phyloP scores from a whole-genome alignment of 1,140 invertebrate species.

The Tachypleus tridentatus region DNA sequence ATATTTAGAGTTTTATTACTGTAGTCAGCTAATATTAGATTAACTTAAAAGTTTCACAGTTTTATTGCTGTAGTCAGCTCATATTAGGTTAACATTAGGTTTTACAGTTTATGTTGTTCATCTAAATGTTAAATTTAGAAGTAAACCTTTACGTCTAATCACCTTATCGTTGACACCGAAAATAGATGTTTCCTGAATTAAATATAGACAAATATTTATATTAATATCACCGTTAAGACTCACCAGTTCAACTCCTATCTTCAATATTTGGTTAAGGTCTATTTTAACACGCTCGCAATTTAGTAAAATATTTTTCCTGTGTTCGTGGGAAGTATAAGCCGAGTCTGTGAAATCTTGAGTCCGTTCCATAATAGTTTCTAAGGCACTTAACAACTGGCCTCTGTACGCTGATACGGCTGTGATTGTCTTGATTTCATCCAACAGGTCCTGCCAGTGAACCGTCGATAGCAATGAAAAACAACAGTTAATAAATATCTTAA shows the following conservation, averaged over 20 bases:
- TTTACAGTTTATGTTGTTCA: no score
- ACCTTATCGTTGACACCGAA: no score
- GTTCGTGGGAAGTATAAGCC: conserved; percentile 92
- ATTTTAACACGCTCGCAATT: conserved; percentile 72
- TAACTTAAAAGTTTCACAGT: no score
- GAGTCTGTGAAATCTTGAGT: conserved; percentile 96
- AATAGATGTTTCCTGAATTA: no score
- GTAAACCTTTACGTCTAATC: no score
- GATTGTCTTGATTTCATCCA: conserved; percentile 64
- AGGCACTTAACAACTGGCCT: conserved; percentile 61
- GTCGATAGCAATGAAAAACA: not conserved
- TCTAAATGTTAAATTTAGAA: no score
- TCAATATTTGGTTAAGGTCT: conserved; percentile 71
- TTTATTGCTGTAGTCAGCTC: no score
- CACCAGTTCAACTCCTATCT: conserved; percentile 70
- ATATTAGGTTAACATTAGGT: no score
- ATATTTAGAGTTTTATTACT: no score
- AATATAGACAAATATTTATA: no score
- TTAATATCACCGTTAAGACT: conserved; percentile 28
- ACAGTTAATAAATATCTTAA: not conserved
- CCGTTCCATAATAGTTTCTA: conserved; percentile 83
- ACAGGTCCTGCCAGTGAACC: conserved; percentile 43
- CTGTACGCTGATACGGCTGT: conserved; percentile 46
- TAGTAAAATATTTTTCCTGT: conserved; percentile 84
- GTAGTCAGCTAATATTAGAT: no score